A percentile compares a stretch with the other conserved stretches of the same genome.
These are phyloP conservation scores for Amphiura filiformis DNA, from an alignment of 35 echinoderm and acorn worm species.

Conservation along the genomic window DNA sequence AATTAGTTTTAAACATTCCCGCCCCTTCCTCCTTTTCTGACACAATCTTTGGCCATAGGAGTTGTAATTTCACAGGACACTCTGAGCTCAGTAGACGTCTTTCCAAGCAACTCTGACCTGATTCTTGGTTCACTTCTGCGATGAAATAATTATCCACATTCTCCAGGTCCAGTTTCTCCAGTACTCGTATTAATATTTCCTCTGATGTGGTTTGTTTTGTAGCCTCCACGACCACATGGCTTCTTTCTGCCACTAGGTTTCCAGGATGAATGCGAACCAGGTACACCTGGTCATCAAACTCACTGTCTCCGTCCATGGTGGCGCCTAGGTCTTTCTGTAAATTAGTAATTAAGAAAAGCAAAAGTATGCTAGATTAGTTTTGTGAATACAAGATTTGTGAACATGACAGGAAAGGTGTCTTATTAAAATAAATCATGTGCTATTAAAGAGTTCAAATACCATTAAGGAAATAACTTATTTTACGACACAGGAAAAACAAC, in stretches of 20 bases:
- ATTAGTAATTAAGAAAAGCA: not conserved
- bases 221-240: slow-evolving; percentile 69
- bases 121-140: slow-evolving; percentile 74
- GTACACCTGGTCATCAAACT: slow-evolving; percentile 78
- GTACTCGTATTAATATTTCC: slow-evolving; percentile 45
- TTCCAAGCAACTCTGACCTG: slow-evolving; percentile 76
- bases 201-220: slow-evolving; percentile 78
- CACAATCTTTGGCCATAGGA: slow-evolving; percentile 82
- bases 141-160: slow-evolving; percentile 64
- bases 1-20: slow-evolving; percentile 68
- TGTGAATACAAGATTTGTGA: not conserved
- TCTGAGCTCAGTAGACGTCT: slow-evolving; percentile 57
- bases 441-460: not conserved
- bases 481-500: not conserved
- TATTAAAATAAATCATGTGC: not conserved
- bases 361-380: not conserved
- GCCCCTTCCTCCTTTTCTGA: slow-evolving; percentile 39
- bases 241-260: slow-evolving; percentile 40
- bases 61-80: slow-evolving; percentile 86
- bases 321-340: not conserved
- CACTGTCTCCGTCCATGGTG: slow-evolving; percentile 30
- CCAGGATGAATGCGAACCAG: slow-evolving; percentile 87
- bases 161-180: slow-evolving; percentile 55
- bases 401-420: not conserved
- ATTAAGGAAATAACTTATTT: slow-evolving; percentile 1